Conservation (phyloP, 2,113 vertebrate genomes). For the Cacatua alba region DNA sequence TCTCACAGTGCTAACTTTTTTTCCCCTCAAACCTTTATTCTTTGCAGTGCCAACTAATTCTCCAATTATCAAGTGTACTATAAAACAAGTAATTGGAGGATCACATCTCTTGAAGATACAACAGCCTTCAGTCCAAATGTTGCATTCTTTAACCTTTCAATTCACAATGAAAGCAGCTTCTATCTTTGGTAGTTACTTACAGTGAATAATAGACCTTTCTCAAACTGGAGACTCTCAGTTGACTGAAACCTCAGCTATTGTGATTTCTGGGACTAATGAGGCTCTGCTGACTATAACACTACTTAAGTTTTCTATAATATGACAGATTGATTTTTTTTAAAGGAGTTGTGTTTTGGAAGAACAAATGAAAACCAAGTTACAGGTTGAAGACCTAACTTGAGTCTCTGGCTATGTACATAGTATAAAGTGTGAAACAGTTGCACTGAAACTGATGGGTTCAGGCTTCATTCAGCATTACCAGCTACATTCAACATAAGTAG, state of each 20-base stretch:
- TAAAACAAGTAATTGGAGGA: conserved; percentile 38
- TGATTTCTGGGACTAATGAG: conserved; percentile 53
- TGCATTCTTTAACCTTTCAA: conserved; percentile 65
- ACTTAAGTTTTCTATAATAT: conserved; percentile 17
- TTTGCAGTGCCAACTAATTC: conserved; percentile 38
- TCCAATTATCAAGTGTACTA: not conserved
- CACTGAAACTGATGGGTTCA: not conserved
- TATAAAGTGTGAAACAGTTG: not conserved
- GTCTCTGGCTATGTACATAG: not conserved
- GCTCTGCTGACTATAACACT: conserved; percentile 28
- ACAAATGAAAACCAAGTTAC: not conserved
- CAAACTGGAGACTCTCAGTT: conserved; percentile 20
- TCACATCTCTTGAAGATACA: not conserved
- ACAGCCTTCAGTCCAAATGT: conserved; percentile 6
- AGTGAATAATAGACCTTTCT: conserved; percentile 34
- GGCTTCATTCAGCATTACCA: not conserved
- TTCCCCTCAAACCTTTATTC: not conserved
- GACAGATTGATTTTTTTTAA: not conserved
- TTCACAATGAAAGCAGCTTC: conserved; percentile 13
- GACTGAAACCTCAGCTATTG: conserved; percentile 51
- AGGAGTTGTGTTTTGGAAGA: not conserved
- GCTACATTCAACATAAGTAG: not conserved
- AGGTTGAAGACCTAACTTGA: not conserved
- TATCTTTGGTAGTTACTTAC: not conserved
- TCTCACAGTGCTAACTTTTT: not conserved